A percentile compares a stretch with the other conserved stretches of the same genome.
Conservation (phyloP, 2,888 invertebrate species). For the Fragum whitleyi region DNA sequence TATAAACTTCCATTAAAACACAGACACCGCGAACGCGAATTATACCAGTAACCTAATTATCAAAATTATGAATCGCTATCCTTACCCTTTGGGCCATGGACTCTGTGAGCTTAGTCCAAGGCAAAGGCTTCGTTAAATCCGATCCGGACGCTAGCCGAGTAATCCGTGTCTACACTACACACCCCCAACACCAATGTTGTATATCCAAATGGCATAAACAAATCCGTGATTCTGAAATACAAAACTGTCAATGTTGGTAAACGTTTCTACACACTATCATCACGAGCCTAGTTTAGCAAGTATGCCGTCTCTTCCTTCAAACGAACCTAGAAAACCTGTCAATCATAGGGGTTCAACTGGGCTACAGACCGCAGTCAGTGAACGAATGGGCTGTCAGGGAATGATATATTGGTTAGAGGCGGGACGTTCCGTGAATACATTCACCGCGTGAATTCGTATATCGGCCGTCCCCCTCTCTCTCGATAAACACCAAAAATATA, state of each 20-base stretch:
- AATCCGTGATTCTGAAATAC: conserved; percentile 78
- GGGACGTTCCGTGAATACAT: conserved; percentile 44
- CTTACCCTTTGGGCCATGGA: conserved; percentile 81
- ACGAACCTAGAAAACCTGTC: conserved; percentile 80
- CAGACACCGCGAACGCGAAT: conserved; percentile 50
- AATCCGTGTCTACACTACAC: conserved; percentile 62
- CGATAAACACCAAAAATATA: conserved; percentile 11
- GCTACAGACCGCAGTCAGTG: conserved; percentile 57
- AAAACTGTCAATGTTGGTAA: conserved; percentile 82
- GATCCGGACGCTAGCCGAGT: conserved; percentile 63
- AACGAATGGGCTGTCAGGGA: conserved; percentile 81
- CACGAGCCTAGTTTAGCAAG: conserved; percentile 80
- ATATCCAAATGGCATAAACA: conserved; percentile 78
- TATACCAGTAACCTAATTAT: conserved; percentile 59
- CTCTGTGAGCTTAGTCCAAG: conserved; percentile 62
- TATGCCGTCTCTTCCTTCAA: conserved; percentile 80
- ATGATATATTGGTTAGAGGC: conserved; percentile 59
- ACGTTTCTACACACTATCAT: conserved; percentile 79
- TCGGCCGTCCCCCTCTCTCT: background rate
- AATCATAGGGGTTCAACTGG: conserved; percentile 70
- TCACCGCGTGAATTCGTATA: conserved; percentile 9
- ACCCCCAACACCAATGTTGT: conserved; percentile 58
- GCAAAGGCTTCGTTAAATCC: conserved; percentile 64
- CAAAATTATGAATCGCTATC: conserved; percentile 59
- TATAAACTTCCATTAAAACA: conserved; percentile 69